Evolutionary conservation across 1,140 invertebrate genomes (phyloP).

Genomic region (Acromyrmex charruanus): DNA sequence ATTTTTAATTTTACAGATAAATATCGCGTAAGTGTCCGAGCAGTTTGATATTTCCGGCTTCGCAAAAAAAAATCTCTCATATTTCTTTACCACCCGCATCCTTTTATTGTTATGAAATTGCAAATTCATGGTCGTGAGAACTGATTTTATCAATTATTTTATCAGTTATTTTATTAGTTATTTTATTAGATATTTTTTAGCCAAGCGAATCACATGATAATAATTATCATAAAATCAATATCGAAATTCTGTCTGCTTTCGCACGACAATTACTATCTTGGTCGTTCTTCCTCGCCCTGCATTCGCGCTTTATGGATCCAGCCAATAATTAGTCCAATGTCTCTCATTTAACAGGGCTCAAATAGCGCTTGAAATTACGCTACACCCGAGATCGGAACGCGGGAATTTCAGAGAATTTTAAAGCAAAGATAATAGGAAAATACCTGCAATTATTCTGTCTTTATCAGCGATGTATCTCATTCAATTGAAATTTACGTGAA

Average conservation of each 20-base stretch:
- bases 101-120: conserved; percentile 20
- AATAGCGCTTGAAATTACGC: background rate
- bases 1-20: background rate
- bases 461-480: background rate
- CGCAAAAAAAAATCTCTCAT: conserved; percentile 21
- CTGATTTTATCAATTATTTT: conserved; percentile 50
- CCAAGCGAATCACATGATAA: background rate
- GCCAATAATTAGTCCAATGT: background rate
- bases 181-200: conserved; percentile 36
- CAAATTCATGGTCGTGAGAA: conserved; percentile 30
- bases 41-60: conserved; percentile 6
- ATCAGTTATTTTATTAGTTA: conserved; percentile 19
- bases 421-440: background rate
- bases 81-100: background rate
- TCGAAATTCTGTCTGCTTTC: conserved; percentile 17
- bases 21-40: background rate
- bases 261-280: conserved; percentile 10
- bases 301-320: background rate
- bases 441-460: background rate
- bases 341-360: background rate
- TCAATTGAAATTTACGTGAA: background rate
- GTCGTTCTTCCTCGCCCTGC: background rate
- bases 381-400: background rate
- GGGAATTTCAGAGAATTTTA: background rate
- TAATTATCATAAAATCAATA: conserved; percentile 52